phyloP scores from a whole-genome alignment of 1,140 invertebrate genomes.

The Trypoxylus dichotomus region DNA sequence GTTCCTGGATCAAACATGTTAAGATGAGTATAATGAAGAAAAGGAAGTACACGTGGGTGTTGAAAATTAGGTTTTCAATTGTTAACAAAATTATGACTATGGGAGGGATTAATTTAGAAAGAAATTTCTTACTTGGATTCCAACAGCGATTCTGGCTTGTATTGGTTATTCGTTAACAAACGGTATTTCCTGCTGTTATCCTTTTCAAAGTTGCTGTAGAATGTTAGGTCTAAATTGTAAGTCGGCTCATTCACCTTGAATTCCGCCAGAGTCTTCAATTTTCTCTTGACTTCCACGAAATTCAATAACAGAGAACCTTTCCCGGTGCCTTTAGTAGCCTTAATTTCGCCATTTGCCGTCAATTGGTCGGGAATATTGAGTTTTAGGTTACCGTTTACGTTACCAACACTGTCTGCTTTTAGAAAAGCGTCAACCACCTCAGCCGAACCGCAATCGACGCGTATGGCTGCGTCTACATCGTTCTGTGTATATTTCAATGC shows the following conservation, averaged over 20 bases:
- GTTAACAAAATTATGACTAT: no score
- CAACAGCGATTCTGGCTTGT: constrained; percentile 57
- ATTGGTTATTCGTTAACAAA: constrained; percentile 62
- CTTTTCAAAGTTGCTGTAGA: constrained; percentile 70
- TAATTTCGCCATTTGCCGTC: constrained; percentile 59
- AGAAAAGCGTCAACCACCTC: constrained; percentile 60
- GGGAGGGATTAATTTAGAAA: background rate
- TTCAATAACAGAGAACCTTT: constrained; percentile 61
- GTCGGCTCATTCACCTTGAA: constrained; percentile 59
- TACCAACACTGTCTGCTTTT: constrained; percentile 54
- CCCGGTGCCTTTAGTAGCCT: constrained; percentile 58
- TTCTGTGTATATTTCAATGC: constrained; percentile 56
- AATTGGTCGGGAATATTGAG: constrained; percentile 58
- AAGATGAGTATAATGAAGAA: background rate
- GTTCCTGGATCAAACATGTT: constrained; percentile 51
- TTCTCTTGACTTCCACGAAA: constrained; percentile 57
- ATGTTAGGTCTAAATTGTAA: constrained; percentile 61
- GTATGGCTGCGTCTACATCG: constrained; percentile 57
- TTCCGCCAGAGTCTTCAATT: constrained; percentile 64
- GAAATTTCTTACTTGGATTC: constrained; percentile 64
- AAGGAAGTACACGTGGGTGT: no score
- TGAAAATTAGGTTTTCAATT: no score
- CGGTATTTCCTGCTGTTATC: constrained; percentile 66
- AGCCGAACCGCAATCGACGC: constrained; percentile 56
- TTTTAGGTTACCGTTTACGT: constrained; percentile 53